Evolutionary conservation across 2,888 invertebrate genomes (phyloP), one percentile per base, ranked within the genome.

Genomic region (Tetanocera ferruginea): DNA sequence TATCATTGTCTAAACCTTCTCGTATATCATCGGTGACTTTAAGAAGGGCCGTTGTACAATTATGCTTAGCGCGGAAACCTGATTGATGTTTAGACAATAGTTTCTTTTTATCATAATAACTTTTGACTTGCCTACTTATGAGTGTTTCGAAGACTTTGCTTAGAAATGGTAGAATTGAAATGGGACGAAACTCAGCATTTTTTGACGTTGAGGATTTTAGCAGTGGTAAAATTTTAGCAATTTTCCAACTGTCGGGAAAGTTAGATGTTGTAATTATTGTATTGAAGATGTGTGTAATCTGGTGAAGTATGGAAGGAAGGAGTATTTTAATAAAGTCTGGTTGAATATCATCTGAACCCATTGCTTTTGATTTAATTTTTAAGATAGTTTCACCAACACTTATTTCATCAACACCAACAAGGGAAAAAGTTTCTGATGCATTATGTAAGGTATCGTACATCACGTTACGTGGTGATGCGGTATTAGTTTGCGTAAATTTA

Each of bases 141-240:
- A 64, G 14, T 14, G 5, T 17, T 64, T 64, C 64, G 17, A 64
- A 64, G 37, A 37, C 60, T 37, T 73, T 73, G 55, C 72, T 73
- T 5, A 73, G 34, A 19, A 73, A 73, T 5, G 57, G 72, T 3
- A 73, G 55, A 8, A 57, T 73, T 14, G 72, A 31, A 43, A 73
- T 73, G 25, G 72, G 72, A 9, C 72, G 72, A 49, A 17, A 57
- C 17, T 52, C 23, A 31, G n/a, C 37, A 64, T 19, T 17, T 25
- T 70, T 70, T n/a, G 37, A 19, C 28, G n/a, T 17, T 14, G 70
- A 37, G 6, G 49, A 19, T 23, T 70, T 70, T 19, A 49, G 70
- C 34, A 70, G 70, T 70, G 70, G 70, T 25, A 70, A 19, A n/a
- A 70, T 52, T 43, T 70, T 51, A 19, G 70, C 34, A 70, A 70